Conservation (phyloP, 2,113 vertebrate genomes). For the Leptodactylus fuscus region DNA sequence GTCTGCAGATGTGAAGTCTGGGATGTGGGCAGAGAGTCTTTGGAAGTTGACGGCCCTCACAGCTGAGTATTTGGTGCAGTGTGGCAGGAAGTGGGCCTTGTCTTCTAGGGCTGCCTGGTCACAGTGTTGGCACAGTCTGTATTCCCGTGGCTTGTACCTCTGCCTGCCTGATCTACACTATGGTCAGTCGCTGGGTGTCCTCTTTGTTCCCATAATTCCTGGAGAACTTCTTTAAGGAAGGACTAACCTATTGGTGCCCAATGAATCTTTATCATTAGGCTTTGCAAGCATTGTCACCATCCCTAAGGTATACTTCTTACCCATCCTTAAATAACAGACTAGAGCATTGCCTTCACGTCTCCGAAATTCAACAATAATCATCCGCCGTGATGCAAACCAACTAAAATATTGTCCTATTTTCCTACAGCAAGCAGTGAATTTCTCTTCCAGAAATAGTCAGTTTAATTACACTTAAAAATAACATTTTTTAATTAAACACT, state of each 20-base stretch:
- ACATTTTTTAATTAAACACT: conserved; percentile 99
- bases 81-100: too few relatives aligned
- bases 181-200: too few relatives aligned
- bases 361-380: conserved; percentile 21
- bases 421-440: conserved; percentile 61
- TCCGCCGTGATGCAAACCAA: conserved; percentile 32
- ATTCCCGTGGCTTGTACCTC: too few relatives aligned
- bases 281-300: not conserved
- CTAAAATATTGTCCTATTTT: conserved; percentile 45
- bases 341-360: conserved; percentile 4
- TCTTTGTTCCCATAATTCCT: too few relatives aligned
- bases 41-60: too few relatives aligned
- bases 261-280: not conserved
- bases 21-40: too few relatives aligned
- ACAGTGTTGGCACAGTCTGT: too few relatives aligned
- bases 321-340: not conserved
- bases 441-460: conserved; percentile 87
- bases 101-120: too few relatives aligned
- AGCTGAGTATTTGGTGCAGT: too few relatives aligned
- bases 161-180: too few relatives aligned
- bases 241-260: not conserved
- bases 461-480: conserved; percentile 98
- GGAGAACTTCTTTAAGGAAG: too few relatives aligned
- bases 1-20: too few relatives aligned
- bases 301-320: not conserved